Base-by-base conservation (phyloP, 2,113 vertebrate species). In the Brachypteracias leptosomus region DNA sequence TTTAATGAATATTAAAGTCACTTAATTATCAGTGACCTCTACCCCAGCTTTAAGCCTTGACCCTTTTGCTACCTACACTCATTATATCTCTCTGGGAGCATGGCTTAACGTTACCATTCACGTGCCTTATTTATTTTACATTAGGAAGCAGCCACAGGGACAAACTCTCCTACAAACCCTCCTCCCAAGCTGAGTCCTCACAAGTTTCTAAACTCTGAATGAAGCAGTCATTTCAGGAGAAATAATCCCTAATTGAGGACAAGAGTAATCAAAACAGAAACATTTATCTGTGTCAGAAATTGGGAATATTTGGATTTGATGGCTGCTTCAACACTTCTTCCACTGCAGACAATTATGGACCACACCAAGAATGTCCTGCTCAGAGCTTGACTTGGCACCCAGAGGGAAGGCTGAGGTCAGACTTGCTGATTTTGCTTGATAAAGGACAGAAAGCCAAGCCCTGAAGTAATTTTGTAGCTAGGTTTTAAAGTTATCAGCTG, bases 71-170 rank as follows among this genome's bases (percentile, higher is more conserved):
- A 49, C 73, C 68, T 47, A 4, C 35, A 11, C 40, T 44, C 28
- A 38, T 13, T 11, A 35, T 11, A 35, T 17, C 71, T 63, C 42
- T 58, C 18, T 20, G 7, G 29, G 21, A 76, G 36, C 1, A 2
- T 3, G 31, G 36, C 9, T 74, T 31, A 58, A 47, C 2, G 13
- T 26, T 31, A 80, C 38, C 54, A 42, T 46, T 42, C 66, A 28
- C 33, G 31, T 24, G 13, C 9, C 89, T 72, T n/a, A 26, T 40
- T 80, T 76, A 65, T 44, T 71, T 83, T 21, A 46, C 7, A 19
- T 10, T 40, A 51, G 35, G 14, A 61, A 46, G 21, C 0, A 46
- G 49, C 0, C 0, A n/a, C 0, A 70, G n/a, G n/a, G 46, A 85
- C 29, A 85, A 74, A 36, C 17, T 67, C 44, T 85, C 59, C 86